Conservation (phyloP, 2,888 invertebrate genomes). For the Noctuana brunneofusca region DNA sequence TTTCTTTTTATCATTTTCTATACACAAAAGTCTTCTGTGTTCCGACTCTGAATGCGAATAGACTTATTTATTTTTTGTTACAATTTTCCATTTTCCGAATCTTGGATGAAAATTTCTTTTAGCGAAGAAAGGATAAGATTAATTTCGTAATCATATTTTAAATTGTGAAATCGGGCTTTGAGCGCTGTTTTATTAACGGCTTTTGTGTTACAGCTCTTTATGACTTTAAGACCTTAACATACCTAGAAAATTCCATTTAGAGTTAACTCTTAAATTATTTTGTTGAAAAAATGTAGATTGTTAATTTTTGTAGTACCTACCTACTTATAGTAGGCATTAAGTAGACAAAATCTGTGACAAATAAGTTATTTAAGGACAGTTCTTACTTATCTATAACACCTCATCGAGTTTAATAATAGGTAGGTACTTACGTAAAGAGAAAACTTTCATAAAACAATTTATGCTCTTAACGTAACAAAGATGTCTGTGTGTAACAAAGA, state of each 20-base stretch:
- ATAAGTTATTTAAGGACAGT: too few relatives aligned
- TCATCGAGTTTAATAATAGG: too few relatives aligned
- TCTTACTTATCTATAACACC: too few relatives aligned
- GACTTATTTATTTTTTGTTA: conserved; percentile 39
- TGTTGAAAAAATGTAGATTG: too few relatives aligned
- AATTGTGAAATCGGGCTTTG: conserved; percentile 16
- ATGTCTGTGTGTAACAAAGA: too few relatives aligned
- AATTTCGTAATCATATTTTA: conserved; percentile 33
- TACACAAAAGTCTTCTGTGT: conserved; percentile 48
- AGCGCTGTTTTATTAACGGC: conserved; percentile 13
- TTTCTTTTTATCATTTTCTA: conserved; percentile 53
- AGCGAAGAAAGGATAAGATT: conserved; percentile 34
- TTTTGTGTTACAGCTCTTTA: neutral
- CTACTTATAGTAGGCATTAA: too few relatives aligned
- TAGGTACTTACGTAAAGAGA: too few relatives aligned
- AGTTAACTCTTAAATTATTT: too few relatives aligned
- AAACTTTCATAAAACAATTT: too few relatives aligned
- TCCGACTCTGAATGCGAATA: conserved; percentile 46
- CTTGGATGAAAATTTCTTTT: conserved; percentile 38
- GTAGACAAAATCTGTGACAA: too few relatives aligned
- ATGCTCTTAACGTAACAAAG: too few relatives aligned
- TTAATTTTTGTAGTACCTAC: too few relatives aligned
- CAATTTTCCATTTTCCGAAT: conserved; percentile 39
- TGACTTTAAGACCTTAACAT: neutral
- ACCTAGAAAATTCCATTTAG: neutral